Percentiles rank a stretch among this genome's conserved stretches.
Conservation (phyloP, 2,797 vertebrate genomes). For the Gymnoscopelus microlampas region DNA sequence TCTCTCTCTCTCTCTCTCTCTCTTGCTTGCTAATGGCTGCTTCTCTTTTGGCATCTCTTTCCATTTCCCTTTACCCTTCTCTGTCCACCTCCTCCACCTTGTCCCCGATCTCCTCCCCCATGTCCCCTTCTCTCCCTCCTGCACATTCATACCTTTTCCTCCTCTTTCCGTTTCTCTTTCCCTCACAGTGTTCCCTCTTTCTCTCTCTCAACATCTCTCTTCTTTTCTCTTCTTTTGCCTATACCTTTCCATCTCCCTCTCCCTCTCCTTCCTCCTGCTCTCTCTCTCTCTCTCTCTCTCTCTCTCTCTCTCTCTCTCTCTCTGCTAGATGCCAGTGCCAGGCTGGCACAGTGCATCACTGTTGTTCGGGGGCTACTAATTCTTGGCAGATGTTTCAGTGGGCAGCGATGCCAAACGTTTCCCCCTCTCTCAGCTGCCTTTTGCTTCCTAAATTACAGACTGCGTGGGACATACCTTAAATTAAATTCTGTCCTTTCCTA, state of each 20-base stretch:
- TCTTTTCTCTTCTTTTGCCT: background rate
- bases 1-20: background rate
- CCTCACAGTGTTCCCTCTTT: background rate
- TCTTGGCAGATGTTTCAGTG: slow-evolving; percentile 62
- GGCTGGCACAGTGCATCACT: slow-evolving; percentile 42
- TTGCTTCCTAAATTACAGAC: slow-evolving; percentile 30
- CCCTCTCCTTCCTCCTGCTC: background rate
- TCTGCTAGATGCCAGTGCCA: slow-evolving; percentile 38
- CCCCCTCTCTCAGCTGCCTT: slow-evolving; percentile 28
- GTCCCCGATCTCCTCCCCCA: no score
- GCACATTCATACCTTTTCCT: no score
- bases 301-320: slow-evolving; percentile 12
- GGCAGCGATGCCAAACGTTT: slow-evolving; percentile 30
- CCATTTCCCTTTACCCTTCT: background rate
- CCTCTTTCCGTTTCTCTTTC: no score
- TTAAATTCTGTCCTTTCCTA: slow-evolving; percentile 17
- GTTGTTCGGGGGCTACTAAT: slow-evolving; percentile 59
- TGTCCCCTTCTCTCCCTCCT: no score
- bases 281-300: background rate
- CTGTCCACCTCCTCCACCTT: background rate
- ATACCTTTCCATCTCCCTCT: background rate
- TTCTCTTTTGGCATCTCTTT: background rate
- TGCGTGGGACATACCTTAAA: slow-evolving; percentile 24
- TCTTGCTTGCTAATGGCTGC: slow-evolving; percentile 3
- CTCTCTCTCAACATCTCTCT: background rate